Evolutionary conservation across 2,113 vertebrate species (phyloP).

Genomic region (Plecotus auritus): DNA sequence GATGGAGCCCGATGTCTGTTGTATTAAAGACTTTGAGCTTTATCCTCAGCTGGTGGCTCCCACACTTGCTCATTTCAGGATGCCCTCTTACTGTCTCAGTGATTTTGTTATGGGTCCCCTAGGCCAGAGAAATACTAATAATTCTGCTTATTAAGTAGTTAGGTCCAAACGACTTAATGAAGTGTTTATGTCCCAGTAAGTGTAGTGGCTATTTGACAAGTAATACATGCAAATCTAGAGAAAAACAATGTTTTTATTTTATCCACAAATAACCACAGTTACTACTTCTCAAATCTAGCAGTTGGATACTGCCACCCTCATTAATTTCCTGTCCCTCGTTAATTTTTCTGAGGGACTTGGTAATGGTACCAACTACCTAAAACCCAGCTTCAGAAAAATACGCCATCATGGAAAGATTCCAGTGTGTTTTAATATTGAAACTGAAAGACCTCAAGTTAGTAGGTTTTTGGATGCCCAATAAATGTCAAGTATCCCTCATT

Average conservation of each 20-base stretch:
- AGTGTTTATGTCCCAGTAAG: slow-evolving; percentile 19
- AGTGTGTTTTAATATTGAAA: not conserved
- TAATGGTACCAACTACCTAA: not conserved
- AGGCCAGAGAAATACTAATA: slow-evolving; percentile 19
- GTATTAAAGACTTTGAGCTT: not conserved
- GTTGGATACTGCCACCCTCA: accelerated
- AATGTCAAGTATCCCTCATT: not conserved
- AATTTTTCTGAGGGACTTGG: not conserved
- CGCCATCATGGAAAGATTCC: not conserved
- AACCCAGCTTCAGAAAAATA: not conserved
- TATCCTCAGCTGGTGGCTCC: not conserved
- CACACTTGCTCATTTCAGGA: not conserved
- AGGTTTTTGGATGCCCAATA: not conserved
- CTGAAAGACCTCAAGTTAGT: not conserved
- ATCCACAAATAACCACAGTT: not conserved
- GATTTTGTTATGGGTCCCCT: not conserved
- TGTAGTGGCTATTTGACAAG: slow-evolving; percentile 6
- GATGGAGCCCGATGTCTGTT: not conserved
- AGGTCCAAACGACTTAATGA: not conserved
- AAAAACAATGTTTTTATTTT: not conserved
- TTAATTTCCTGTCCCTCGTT: not conserved
- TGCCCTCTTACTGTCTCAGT: not conserved
- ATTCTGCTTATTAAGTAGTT: slow-evolving; percentile 29
- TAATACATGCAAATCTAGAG: not conserved
- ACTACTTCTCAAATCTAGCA: not conserved